Base-by-base conservation (phyloP, 1,140 invertebrate species). In the Danaus melanippus region DNA sequence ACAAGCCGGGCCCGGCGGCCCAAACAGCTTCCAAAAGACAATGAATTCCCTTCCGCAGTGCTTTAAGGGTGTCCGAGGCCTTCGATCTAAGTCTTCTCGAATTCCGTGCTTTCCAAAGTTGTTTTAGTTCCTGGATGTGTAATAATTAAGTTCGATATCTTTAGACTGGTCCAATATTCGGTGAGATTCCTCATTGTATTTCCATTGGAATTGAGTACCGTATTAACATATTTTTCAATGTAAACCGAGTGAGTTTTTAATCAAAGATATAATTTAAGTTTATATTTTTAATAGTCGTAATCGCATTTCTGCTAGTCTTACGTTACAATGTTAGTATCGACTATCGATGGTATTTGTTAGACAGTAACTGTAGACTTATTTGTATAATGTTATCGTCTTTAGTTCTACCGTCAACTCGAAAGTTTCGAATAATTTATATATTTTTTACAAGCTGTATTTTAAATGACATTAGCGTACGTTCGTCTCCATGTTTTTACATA, bases 271-370 rank as follows among this genome's bases (percentile, higher is more conserved):
- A 84, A 79, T 79, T 84, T 82, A 83, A 79, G 76, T 85, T 83
- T 73, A 71, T 73, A 75, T 76, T 79, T n/a, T 75, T 79, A 70
- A 74, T 84, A 82, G 81, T 86, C 73, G 83, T 79, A 82, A 86
- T 83, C 74, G 82, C 84, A 81, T 86, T 84, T 86, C 84, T 76
- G 66, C 84, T 86, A 86, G 84, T 86, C 84, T 85, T 85, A 84
- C 74, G 77, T 82, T 82, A 84, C 66, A 71, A 68, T 69, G 60
- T 77, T 84, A 82, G 72, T 78, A 69, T 79, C 74, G 74, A 75
- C 74, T 78, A 69, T 79, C 74, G 74, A 75, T 75, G 64, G 72
- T 80, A 75, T 76, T 71, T 79, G 71, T 74, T 72, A 74, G 77
- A 71, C 72, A 58, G 71, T 83, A 71, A 69, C 69, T 75, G 69